Base-by-base conservation (phyloP, 2,113 vertebrate genomes). In the Poicephalus gulielmi region DNA sequence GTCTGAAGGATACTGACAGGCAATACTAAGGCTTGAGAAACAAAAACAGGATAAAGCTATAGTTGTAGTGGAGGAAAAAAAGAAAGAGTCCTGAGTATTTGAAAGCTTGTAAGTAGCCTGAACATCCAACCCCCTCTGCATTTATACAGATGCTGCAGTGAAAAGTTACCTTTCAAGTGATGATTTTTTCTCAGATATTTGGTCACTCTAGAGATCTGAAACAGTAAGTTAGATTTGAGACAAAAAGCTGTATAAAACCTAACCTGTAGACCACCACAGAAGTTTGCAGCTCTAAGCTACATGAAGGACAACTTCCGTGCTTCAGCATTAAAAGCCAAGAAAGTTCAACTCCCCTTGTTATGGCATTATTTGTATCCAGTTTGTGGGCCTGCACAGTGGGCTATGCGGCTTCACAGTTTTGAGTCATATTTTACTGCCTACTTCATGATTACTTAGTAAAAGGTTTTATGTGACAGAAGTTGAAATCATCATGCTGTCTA, bases 71-170 rank as follows among this genome's bases (percentile, higher is more conserved):
- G 50, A 92, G 12, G 28, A 19, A 39, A 46, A 63, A 77, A 85
- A 75, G 63, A 25, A 37, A 77, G 41, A 33, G 77, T 96, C 94
- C 94, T 95, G 94, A 97, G 92, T 86, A 78, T 70, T 52, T 91
- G 43, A 68, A 86, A 91, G 60, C 6, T 4, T 19, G 19, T 28
- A 83, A 90, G 23, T 46, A 71, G 47, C 78, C 7, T 64, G 50
- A 82, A 44, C 50, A 92, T 64, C 57, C 41, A n/a, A 76, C 86
- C 15, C 1, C 13, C 19, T 83, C 68, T 83, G 76, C 23, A 63
- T 53, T 84, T 74, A 43, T 27, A 86, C 28, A 94, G 64, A 71
- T 60, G 33, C n/a, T 73, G 35, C 55, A 84, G 77, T 81, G 77
- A 88, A 50, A 60, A 70, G 39, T 37, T 55, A 71, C 52, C 27